These are phyloP conservation scores for Apotomis betuletana DNA, from an alignment of 2,888 invertebrate genomes.

Conservation along the genomic window DNA sequence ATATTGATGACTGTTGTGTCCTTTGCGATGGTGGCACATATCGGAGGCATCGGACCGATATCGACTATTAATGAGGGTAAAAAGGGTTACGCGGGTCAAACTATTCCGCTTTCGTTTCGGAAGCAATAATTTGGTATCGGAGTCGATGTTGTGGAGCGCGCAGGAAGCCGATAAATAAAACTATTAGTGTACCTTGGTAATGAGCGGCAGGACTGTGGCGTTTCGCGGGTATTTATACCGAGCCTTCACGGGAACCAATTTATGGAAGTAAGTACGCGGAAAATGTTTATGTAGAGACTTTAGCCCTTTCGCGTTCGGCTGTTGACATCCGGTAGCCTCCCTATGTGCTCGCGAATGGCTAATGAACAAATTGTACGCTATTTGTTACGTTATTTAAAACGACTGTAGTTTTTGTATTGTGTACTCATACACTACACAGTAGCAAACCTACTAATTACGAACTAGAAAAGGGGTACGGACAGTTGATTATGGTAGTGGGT, in stretches of 20 bases:
- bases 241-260: slow-evolving; percentile 81
- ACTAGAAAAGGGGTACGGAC: slow-evolving; percentile 6
- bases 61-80: slow-evolving; percentile 42
- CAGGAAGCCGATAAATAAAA: slow-evolving; percentile 77
- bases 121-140: slow-evolving; percentile 36
- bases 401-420: neutral
- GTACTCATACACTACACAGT: neutral
- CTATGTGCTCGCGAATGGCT: slow-evolving; percentile 47
- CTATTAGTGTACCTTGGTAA: slow-evolving; percentile 73
- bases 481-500: neutral
- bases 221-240: slow-evolving; percentile 80
- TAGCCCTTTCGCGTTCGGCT: slow-evolving; percentile 62
- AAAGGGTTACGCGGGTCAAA: slow-evolving; percentile 40
- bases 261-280: slow-evolving; percentile 83
- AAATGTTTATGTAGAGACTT: slow-evolving; percentile 79
- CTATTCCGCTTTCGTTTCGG: slow-evolving; percentile 26
- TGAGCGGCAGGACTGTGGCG: slow-evolving; percentile 70
- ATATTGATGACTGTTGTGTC: slow-evolving; percentile 69
- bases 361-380: slow-evolving; percentile 16
- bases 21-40: slow-evolving; percentile 38
- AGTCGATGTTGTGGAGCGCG: slow-evolving; percentile 58
- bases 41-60: slow-evolving; percentile 40
- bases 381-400: neutral
- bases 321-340: slow-evolving; percentile 75
- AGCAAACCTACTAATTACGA: neutral